These are phyloP conservation scores for Actenoides hombroni DNA, from an alignment of 2,113 vertebrate species.

Conservation along the genomic window DNA sequence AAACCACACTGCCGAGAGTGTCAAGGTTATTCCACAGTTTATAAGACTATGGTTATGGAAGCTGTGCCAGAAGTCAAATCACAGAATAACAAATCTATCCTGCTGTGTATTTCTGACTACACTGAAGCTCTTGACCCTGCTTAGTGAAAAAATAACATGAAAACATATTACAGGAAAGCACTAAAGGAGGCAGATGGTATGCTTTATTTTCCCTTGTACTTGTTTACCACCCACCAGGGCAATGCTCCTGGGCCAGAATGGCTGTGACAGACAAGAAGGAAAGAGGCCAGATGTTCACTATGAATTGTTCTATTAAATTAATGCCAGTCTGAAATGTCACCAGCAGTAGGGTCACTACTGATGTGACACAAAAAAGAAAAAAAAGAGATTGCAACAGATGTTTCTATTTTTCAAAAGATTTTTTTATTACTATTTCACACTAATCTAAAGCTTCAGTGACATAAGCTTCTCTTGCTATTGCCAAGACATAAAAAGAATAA, in stretches of 20 bases:
- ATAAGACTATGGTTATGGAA: background rate
- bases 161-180: background rate
- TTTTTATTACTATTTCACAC: background rate
- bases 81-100: background rate
- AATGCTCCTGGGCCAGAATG: conserved; percentile 26
- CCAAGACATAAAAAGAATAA: background rate
- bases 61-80: background rate
- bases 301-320: conserved; percentile 6
- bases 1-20: background rate
- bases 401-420: background rate
- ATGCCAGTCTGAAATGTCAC: background rate
- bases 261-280: background rate
- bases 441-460: background rate
- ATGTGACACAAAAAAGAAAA: background rate
- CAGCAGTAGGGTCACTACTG: background rate
- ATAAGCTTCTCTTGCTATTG: background rate
- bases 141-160: background rate
- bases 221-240: conserved; percentile 10
- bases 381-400: background rate
- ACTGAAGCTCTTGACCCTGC: background rate
- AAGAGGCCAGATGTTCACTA: conserved; percentile 26
- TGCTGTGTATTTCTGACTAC: background rate
- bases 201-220: conserved; percentile 4
- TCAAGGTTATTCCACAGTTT: background rate
- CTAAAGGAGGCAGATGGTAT: background rate